Evolutionary conservation across 1,140 invertebrate species (phyloP), one percentile per base, ranked within the genome.

Genomic region (Diploscapter pachys): DNA sequence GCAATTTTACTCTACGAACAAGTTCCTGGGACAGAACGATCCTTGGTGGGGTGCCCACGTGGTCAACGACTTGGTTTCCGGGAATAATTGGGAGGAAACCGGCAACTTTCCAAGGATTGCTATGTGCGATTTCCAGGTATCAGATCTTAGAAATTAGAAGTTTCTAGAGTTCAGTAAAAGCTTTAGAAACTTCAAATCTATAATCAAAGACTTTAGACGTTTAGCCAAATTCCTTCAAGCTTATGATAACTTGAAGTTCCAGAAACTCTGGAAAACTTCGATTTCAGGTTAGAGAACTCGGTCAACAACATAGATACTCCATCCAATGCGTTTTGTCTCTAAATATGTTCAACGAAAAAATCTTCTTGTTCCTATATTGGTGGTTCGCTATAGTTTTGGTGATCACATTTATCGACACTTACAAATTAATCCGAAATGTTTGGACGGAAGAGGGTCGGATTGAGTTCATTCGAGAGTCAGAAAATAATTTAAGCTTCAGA

Each of bases 1-100:
- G 13, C 88, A 89, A 80, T 83, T 89, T 65, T 87, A 87, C 77
- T 82, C 89, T 74, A 82, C 89, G 78, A 89, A 89, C 80, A 82
- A 83, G 66, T 88, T 89, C 75, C 77, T 89, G 59, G 87, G 86
- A 13, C 85, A 81, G 71, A 79, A 81, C 52, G 66, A 84, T 73
- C 71, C 72, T 8, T 61, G 74, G 4, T 83, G 82, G 82, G 83
- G 83, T 4, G 71, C 71, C 52, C 49, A 73, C 4, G 80, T 85
- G 59, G 71, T 84, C 4, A 74, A 73, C 54, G 84, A 85, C 63
- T 75, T 84, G 52, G 76, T 80, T 13, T 59, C 72, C 11, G 83
- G 83, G 5, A 65, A 67, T 6, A 81, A 86, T 71, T 86, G 84
- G 83, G 79, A 85, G 62, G 57, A 71, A 5, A 72, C 55, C n/a